Base-by-base conservation (phyloP, 2,113 vertebrate genomes). In the Eleginops maclovinus region DNA sequence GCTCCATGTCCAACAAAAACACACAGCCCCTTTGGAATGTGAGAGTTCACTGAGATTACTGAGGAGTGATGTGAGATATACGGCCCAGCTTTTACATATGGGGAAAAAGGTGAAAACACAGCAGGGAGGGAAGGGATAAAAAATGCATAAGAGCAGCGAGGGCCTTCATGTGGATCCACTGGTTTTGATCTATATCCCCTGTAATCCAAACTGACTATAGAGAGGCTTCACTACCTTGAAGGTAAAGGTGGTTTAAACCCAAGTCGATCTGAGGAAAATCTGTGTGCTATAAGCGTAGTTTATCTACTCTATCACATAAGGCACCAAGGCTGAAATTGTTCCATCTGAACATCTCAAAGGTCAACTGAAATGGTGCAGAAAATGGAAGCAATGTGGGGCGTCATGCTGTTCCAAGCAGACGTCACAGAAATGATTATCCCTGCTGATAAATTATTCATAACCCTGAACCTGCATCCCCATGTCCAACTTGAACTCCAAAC, bases 51-150 rank as follows among this genome's bases (percentile, higher is more conserved):
- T 72, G 76, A 79, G 47, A 77, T 79, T 64, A 61, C 63, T 60
- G 84, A 85, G 82, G 50, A 44, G 60, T 81, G 81, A 86, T 51
- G 70, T 75, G 84, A 78, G 65, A 56, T 6, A 56, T 6, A 46
- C 50, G 26, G 66, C 70, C 3, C 2, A 26, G 53, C 63, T 8
- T 4, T 72, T 74, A 65, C 67, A 77, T 55, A 60, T 49, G 4
- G 56, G 71, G 31, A 8, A 26, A 77, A 77, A 69, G 69, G 46
- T 68, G 73, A 80, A 79, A 73, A 71, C 46, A 69, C 58, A 70
- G 76, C 50, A 76, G 46, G 41, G 62, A 70, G 21, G 49, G 55
- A 71, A 68, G 50, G 56, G 70, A 73, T 13, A 28, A 63, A 73
- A 46, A 56, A 36, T n/a, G 28, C 9, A 11, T 11, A 36, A 64